Evolutionary conservation across 1,140 invertebrate genomes (phyloP).

Genomic region (Paramacrobiotus metropolitanus): DNA sequence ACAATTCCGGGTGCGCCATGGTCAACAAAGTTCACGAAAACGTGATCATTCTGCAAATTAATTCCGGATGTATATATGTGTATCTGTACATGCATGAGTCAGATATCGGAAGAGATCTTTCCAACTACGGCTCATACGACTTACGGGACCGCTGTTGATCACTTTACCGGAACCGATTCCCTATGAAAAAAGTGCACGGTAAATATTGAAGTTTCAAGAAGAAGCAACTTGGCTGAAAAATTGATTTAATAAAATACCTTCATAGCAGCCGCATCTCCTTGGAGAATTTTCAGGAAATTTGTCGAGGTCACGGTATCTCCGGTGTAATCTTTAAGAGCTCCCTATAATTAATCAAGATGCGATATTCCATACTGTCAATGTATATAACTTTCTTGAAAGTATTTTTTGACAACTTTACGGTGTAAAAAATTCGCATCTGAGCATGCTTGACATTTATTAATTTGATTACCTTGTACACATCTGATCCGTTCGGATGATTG

Average conservation of each 20-base stretch:
- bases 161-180: conserved; percentile 30
- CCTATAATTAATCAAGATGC: too few relatives aligned
- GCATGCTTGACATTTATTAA: neutral
- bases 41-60: conserved; percentile 31
- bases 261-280: conserved; percentile 26
- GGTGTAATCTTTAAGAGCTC: conserved; percentile 33
- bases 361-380: too few relatives aligned
- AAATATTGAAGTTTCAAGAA: too few relatives aligned
- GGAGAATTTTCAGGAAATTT: conserved; percentile 32
- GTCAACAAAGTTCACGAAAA: conserved; percentile 41
- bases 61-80: too few relatives aligned
- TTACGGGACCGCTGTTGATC: conserved; percentile 32
- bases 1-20: conserved; percentile 36
- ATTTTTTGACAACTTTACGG: too few relatives aligned
- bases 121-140: too few relatives aligned
- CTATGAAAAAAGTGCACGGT: too few relatives aligned
- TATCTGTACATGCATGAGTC: too few relatives aligned
- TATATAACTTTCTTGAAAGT: too few relatives aligned
- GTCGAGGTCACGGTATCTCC: conserved; percentile 29
- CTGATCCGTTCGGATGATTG: conserved; percentile 31
- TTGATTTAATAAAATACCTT: conserved; percentile 7
- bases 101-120: too few relatives aligned
- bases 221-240: neutral
- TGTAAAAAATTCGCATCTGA: too few relatives aligned
- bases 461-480: conserved; percentile 27